Evolutionary conservation across 2,888 invertebrate genomes (phyloP), one percentile per base, ranked within the genome.

Genomic region (Slavum lentiscoides): DNA sequence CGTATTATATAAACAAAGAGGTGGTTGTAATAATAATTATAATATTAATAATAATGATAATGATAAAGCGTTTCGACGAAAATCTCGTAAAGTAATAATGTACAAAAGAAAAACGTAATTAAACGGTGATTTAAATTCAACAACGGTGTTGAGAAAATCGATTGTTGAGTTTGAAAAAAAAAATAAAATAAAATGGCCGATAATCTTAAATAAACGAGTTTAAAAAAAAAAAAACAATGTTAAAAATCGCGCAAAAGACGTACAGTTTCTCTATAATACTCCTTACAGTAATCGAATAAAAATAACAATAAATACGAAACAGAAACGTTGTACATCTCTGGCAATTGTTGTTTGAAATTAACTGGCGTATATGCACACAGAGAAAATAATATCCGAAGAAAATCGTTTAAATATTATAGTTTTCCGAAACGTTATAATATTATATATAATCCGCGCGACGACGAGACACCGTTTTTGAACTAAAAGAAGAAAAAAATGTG

Each of bases 341-440:
- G 9, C 9, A 61, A 53, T 62, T 49, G 23, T 73, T 19, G 17
- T 73, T 49, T n/a, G 61, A 62, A 74, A 62, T n/a, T 43, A 62
- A 49, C 30, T 62, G 3, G 11, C 23, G 9, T 30, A 30, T 30
- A 30, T 4, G 30, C 30, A n/a, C n/a, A 1, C 30, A 21, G 19
- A 23, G 19, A 59, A 19, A 30, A 23, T 23, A 73, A 61, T 55
- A 55, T 55, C 30, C 5, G 13, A 13, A 4, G 23, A 69, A 30
- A 69, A 30, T 55, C 30, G 21, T 59, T 59, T 21, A n/a, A 49
- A 49, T 49, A n/a, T n/a, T n/a, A 49, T 49, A 30, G 30, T 49
- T 11, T 11, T 13, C 15, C 13, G 49, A 49, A 49, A 49, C 49
- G 49, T 30, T 30, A 30, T 30, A 30, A 30, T 30, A n/a, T n/a